A percentile compares a stretch with the other conserved stretches of the same genome.
phyloP scores from a whole-genome alignment of 2,888 invertebrate species.

The Tetranychus truncatus region DNA sequence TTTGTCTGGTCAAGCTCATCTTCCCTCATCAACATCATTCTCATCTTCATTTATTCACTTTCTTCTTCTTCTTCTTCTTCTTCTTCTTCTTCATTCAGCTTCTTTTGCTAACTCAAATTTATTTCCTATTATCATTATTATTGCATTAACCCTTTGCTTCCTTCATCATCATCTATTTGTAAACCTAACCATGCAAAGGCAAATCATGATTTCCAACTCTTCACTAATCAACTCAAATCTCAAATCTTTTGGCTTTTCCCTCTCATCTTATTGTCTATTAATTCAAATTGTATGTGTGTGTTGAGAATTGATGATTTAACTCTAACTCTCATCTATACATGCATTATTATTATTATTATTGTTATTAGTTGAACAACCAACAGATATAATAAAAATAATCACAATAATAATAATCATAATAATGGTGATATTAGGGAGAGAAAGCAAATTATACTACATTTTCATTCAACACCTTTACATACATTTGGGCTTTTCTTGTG shows the following conservation, averaged over 20 bases:
- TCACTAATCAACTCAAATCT: background rate
- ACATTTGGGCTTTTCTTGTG: too few species aligned
- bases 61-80: background rate
- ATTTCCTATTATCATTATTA: constrained; percentile 12
- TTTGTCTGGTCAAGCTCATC: too few species aligned
- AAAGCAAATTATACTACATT: too few species aligned
- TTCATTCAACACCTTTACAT: too few species aligned
- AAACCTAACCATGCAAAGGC: background rate
- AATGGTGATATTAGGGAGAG: too few species aligned
- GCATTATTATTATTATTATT: background rate
- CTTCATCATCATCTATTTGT: background rate
- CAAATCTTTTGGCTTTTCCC: background rate
- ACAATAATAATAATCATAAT: background rate
- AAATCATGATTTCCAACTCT: background rate
- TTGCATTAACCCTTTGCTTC: constrained; percentile 4
- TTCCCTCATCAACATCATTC: too few species aligned
- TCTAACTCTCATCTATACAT: background rate
- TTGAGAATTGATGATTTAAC: constrained; percentile 1
- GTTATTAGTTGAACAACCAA: background rate
- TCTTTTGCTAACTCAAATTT: background rate
- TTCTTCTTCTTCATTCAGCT: background rate
- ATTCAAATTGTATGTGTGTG: background rate
- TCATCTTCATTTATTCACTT: background rate
- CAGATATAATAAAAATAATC: background rate
- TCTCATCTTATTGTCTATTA: background rate